phyloP scores from a whole-genome alignment of 2,797 vertebrate genomes.

The Megaceryle alcyon region DNA sequence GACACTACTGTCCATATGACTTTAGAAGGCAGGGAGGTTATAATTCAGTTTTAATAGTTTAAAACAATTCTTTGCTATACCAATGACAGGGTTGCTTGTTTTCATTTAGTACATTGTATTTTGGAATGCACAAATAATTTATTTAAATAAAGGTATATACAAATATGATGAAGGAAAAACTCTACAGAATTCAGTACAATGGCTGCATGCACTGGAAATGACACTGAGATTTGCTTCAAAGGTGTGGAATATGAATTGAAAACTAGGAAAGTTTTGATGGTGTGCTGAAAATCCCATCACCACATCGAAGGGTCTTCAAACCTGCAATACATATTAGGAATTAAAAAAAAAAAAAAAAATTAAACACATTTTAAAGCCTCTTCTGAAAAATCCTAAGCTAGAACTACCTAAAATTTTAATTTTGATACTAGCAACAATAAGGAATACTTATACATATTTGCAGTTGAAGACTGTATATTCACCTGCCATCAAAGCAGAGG shows the following conservation, averaged over 20 bases:
- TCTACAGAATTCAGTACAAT: constrained; percentile 64
- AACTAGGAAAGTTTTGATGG: constrained; percentile 65
- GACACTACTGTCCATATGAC: constrained; percentile 5
- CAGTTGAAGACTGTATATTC: not conserved
- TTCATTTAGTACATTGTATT: constrained; percentile 70
- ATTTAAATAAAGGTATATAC: constrained; percentile 86
- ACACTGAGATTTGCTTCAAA: constrained; percentile 62
- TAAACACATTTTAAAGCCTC: not conserved
- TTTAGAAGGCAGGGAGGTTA: constrained; percentile 14
- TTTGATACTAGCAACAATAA: not conserved
- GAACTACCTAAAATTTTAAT: not conserved
- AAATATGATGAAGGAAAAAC: constrained; percentile 74
- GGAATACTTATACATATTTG: not conserved
- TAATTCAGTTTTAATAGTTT: constrained; percentile 80
- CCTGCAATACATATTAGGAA: constrained; percentile 80
- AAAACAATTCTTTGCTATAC: constrained; percentile 75
- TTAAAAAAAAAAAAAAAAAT: not conserved
- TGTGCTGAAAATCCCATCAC: constrained; percentile 81
- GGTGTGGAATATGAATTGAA: constrained; percentile 64
- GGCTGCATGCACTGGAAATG: constrained; percentile 77
- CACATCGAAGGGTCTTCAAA: constrained; percentile 92
- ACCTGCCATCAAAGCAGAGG: not conserved
- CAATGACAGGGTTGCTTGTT: constrained; percentile 64
- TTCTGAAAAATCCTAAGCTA: not conserved
- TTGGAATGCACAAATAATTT: constrained; percentile 84